These are phyloP conservation scores for Centruroides vittatus DNA, from an alignment of 1,140 invertebrate genomes.

Conservation along the genomic window DNA sequence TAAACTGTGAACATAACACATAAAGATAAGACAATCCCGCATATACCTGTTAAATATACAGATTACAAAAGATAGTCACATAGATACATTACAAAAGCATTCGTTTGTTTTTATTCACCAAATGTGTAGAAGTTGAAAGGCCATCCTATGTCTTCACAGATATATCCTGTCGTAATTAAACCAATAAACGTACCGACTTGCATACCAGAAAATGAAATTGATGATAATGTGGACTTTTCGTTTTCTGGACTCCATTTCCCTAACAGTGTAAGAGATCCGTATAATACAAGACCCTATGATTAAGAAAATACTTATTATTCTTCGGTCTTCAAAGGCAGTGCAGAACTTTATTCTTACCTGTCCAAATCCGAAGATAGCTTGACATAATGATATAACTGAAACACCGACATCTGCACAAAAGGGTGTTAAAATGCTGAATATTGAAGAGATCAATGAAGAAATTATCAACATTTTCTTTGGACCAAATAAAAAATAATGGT, in stretches of 20 bases:
- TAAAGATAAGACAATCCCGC: too few species aligned
- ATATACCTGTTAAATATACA: neutral
- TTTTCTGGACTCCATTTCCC: neutral
- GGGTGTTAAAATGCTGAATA: constrained; percentile 68
- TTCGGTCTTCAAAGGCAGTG: too few species aligned
- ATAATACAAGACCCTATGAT: too few species aligned
- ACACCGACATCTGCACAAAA: constrained; percentile 32
- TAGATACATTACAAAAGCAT: too few species aligned
- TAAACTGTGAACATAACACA: too few species aligned
- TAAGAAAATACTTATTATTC: too few species aligned
- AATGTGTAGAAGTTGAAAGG: constrained; percentile 15
- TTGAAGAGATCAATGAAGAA: constrained; percentile 61
- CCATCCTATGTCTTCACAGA: constrained; percentile 9
- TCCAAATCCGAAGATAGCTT: constrained; percentile 28
- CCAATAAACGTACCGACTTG: constrained; percentile 5
- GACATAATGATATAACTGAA: constrained; percentile 26
- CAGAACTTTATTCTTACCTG: constrained; percentile 10
- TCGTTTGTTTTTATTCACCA: neutral
- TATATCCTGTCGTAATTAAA: constrained; percentile 10
- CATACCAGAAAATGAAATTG: neutral
- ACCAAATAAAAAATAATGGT: constrained; percentile 52
- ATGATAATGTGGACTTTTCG: neutral
- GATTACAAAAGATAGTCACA: too few species aligned
- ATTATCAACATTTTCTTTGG: constrained; percentile 71
- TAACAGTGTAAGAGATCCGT: neutral